Base-by-base conservation (phyloP, 2,797 vertebrate species). In the Myotis myotis region DNA sequence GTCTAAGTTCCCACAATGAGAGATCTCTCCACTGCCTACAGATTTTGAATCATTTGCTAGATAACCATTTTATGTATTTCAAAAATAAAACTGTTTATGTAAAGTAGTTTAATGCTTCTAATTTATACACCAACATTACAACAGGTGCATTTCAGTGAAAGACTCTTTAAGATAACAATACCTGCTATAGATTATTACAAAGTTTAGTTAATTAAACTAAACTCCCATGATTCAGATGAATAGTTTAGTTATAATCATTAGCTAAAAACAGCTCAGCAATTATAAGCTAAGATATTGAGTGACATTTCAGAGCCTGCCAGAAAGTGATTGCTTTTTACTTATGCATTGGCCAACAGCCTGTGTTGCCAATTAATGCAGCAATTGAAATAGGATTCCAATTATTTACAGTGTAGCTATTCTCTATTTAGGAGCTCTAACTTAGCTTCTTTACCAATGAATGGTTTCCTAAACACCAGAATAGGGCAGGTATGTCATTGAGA, bases 341-440 rank as follows among this genome's bases (percentile, higher is more conserved):
- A 89, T 90, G 75, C 82, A 30, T 74, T 92, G 60, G 36, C 17
- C 66, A 70, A 51, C 55, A 64, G 64, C 25, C 28, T 91, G n/a
- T 74, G 33, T 38, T 89, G 76, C 57, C 64, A 81, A 47, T 80
- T 87, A 83, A 93, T 60, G 7, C 25, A 82, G 68, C 22, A 88
- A 85, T 83, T 19, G n/a, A 83, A 66, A 80, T 49, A 82, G 33
- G 16, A 70, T 93, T 76, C 62, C 57, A 66, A 25, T 78, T 83
- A 53, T 91, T 80, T 96, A 75, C 94, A 95, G 85, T 71, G 86
- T 96, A 93, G 36, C 22, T 89, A 49, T 94, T 95, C 44, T 95
- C 66, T 80, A 79, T 25, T 68, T 38, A 85, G 68, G 36, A 87
- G 38, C 23, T 95, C 82, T 88, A 76, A 57, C 2, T 38, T 15